phyloP scores from a whole-genome alignment of 2,113 vertebrate species.

The Chinchilla lanigera region DNA sequence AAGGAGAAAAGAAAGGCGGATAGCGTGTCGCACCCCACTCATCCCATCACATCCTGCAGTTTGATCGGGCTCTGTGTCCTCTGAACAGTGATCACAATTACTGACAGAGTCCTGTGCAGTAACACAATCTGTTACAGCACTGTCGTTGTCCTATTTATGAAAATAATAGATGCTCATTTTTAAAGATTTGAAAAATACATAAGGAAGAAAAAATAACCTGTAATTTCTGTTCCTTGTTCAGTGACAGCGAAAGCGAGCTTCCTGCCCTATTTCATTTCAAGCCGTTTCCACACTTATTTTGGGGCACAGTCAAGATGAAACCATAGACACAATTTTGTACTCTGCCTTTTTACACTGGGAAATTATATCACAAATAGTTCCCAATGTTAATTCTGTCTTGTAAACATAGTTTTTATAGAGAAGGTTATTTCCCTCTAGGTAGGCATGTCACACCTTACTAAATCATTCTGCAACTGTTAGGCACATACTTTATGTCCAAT shows the following conservation, averaged over 20 bases:
- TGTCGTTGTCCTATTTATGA: background rate
- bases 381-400: background rate
- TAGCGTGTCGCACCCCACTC: background rate
- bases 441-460: background rate
- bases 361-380: conserved; percentile 8
- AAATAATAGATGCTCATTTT: conserved; percentile 1
- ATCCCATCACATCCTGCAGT: background rate
- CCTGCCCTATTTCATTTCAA: background rate
- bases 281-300: background rate
- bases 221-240: background rate
- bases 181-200: background rate
- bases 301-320: background rate
- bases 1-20: background rate
- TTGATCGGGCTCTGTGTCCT: background rate
- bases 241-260: background rate
- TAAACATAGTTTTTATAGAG: background rate
- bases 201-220: background rate
- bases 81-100: background rate
- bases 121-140: background rate
- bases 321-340: background rate
- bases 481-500: conserved; percentile 2
- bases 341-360: conserved; percentile 4
- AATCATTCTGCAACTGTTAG: background rate
- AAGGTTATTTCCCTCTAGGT: conserved; percentile 8
- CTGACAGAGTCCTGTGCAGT: background rate